Evolutionary conservation across 2,113 vertebrate genomes (phyloP).

Genomic region (Andinoacara biseriatus): DNA sequence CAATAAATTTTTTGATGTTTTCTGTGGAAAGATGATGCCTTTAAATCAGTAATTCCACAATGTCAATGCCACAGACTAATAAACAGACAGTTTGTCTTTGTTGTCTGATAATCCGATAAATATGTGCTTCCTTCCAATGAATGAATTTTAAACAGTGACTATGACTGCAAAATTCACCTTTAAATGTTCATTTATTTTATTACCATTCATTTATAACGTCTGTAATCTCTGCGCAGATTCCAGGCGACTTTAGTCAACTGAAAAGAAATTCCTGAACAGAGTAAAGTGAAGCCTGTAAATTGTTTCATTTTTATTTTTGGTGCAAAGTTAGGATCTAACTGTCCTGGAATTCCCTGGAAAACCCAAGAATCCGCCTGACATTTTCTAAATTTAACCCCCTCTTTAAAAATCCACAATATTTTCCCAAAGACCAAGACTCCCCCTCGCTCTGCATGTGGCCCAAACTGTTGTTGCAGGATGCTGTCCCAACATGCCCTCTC

Average conservation of each 20-base stretch:
- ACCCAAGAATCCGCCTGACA: background rate
- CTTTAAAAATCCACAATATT: background rate
- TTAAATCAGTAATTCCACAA: background rate
- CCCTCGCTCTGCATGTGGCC: background rate
- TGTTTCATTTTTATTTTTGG: background rate
- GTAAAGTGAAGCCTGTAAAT: background rate
- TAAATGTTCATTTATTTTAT: too few species aligned
- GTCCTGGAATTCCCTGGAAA: background rate
- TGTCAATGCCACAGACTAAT: too few species aligned
- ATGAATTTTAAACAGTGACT: background rate
- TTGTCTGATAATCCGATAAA: background rate
- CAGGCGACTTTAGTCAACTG: background rate
- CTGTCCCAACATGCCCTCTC: slow-evolving; percentile 4
- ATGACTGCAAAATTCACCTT: background rate
- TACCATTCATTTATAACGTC: too few species aligned
- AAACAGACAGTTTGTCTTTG: background rate
- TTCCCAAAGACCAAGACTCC: background rate
- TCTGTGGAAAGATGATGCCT: background rate
- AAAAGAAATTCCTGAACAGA: background rate
- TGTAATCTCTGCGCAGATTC: background rate
- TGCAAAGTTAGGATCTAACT: background rate
- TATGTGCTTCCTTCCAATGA: fast-evolving
- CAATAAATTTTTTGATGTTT: background rate
- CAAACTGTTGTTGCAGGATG: background rate
- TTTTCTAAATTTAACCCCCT: background rate